Evolutionary conservation across 2,113 vertebrate species (phyloP).

Genomic region (Bombycilla garrulus): DNA sequence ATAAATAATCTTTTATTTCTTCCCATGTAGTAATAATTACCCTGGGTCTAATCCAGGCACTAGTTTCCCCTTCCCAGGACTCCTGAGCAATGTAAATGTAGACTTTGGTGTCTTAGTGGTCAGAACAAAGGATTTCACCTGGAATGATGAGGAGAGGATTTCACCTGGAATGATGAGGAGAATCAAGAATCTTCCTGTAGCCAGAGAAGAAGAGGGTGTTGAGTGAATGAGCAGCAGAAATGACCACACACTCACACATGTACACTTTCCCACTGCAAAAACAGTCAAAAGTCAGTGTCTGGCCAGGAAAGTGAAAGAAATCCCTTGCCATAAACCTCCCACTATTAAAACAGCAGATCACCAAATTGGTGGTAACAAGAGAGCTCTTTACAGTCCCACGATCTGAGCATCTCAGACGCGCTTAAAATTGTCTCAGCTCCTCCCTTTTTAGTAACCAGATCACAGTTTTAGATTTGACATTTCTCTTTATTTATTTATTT

Average conservation of each 20-base stretch:
- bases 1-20: background rate
- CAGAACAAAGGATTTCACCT: background rate
- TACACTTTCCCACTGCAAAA: background rate
- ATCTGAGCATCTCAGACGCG: background rate
- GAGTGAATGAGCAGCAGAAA: background rate
- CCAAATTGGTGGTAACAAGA: rapidly evolving
- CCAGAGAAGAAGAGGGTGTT: background rate
- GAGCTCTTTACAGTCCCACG: background rate
- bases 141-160: background rate
- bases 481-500: background rate
- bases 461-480: background rate
- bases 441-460: background rate
- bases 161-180: background rate
- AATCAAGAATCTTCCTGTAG: background rate
- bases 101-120: background rate
- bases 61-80: background rate
- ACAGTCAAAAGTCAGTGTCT: background rate
- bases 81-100: background rate
- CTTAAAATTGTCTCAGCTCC: background rate
- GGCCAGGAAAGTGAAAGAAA: background rate
- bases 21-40: background rate
- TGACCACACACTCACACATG: rapidly evolving
- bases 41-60: background rate
- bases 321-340: background rate
- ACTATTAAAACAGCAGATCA: background rate